A percentile compares a stretch with the other conserved stretches of the same genome.
phyloP scores from a whole-genome alignment of 2,113 vertebrate genomes.

The Ophthalmotilapia sp. region DNA sequence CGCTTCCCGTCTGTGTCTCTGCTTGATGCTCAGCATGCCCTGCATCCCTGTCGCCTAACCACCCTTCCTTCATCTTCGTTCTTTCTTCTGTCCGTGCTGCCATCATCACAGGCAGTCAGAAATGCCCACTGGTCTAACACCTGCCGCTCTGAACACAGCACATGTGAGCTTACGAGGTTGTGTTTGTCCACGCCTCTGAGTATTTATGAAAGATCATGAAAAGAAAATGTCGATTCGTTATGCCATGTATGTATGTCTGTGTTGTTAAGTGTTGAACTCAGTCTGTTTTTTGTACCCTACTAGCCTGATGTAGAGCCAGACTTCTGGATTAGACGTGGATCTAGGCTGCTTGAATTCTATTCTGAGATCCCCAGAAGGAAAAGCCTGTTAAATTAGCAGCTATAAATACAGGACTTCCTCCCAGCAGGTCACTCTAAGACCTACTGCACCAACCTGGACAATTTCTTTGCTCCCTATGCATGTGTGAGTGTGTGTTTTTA shows the following conservation, averaged over 20 bases:
- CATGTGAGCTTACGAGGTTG: background rate
- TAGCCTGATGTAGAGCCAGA: background rate
- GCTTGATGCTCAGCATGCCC: constrained; percentile 3
- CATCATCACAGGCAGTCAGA: background rate
- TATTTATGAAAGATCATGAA: background rate
- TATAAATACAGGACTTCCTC: constrained; percentile 55
- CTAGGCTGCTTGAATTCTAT: constrained; percentile 51
- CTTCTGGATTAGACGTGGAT: constrained; percentile 42
- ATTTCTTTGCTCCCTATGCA: background rate
- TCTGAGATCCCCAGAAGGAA: constrained; percentile 54
- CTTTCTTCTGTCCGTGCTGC: constrained; percentile 4
- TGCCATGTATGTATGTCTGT: background rate
- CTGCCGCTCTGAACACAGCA: constrained; percentile 1
- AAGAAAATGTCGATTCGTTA: background rate
- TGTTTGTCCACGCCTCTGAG: background rate
- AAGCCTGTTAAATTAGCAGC: constrained; percentile 57
- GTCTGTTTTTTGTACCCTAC: background rate
- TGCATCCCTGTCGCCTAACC: background rate
- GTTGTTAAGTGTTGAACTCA: background rate
- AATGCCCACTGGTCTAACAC: constrained; percentile 31
- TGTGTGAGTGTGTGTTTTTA: background rate
- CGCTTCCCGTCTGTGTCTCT: background rate
- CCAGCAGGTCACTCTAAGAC: constrained; percentile 28
- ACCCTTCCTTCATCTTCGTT: background rate
- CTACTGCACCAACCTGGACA: background rate